Conservation (phyloP, 2,888 invertebrate species). For the Thyatira batis region DNA sequence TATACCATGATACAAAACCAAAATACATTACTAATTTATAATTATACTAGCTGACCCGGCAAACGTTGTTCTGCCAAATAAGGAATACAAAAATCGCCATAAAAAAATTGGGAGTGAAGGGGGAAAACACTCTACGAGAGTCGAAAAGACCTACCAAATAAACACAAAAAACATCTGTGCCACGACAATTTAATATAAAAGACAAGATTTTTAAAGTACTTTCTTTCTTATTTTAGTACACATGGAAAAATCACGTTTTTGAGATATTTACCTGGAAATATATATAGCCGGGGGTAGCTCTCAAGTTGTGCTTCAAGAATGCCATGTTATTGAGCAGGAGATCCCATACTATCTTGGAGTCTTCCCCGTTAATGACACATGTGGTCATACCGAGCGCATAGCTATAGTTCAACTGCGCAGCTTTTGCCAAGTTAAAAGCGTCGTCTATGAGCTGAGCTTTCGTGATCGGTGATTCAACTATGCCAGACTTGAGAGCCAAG, state of each 20-base stretch:
- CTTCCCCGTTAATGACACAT: conserved; percentile 83
- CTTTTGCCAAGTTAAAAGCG: conserved; percentile 85
- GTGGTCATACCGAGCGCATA: conserved; percentile 84
- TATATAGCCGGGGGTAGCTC: conserved; percentile 74
- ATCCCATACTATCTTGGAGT: conserved; percentile 86
- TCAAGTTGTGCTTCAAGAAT: conserved; percentile 73
- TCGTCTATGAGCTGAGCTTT: conserved; percentile 89
- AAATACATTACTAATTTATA: no score
- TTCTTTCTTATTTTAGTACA: no score
- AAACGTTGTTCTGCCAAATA: no score
- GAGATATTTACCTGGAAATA: conserved; percentile 67
- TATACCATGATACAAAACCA: no score
- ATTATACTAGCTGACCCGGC: no score
- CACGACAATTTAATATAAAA: neutral
- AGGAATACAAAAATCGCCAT: no score
- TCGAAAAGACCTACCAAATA: no score
- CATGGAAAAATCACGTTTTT: no score
- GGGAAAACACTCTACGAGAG: no score
- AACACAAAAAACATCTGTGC: no score
- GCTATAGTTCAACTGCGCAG: conserved; percentile 80
- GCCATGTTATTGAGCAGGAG: conserved; percentile 81
- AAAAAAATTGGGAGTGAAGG: no score
- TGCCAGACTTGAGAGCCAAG: conserved; percentile 73
- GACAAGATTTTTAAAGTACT: no score
- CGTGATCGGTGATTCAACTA: conserved; percentile 80